Evolutionary conservation across 2,888 invertebrate genomes (phyloP), one percentile per base, ranked within the genome.

Genomic region (Drosophila histrio): DNA sequence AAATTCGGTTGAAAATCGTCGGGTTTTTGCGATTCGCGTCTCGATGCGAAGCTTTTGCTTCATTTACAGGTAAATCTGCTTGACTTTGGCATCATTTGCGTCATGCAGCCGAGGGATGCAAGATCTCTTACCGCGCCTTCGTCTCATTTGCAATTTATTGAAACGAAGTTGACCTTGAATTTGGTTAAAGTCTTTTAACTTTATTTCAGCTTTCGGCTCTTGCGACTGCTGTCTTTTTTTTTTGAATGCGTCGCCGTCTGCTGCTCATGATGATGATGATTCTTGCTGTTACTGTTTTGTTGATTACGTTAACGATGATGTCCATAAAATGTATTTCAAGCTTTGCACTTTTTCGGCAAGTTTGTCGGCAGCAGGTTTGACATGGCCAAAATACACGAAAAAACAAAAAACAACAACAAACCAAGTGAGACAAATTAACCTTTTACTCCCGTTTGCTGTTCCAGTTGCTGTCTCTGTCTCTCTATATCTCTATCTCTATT

Each of bases 91-190:
- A 68, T 73, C 62, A 81, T 87, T 30, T 82, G 86, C 87, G 82
- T 87, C 82, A 81, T 81, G 53, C 41, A 53, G 26, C 19, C 38
- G 38, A 15, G 53, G 53, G 53, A 30, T 53, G 53, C 53, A 53
- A 41, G 53, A 39, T 28, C 28, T 30, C 19, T 9, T 38, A 58
- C n/a, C 57, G 38, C 53, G 61, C 46, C 59, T 57, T 50, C 85
- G 73, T 84, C 77, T 84, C 62, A 84, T 84, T 81, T 77, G 84
- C 87, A 82, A 85, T 82, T 82, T 82, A 82, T 83, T 83, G 84
- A 77, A 80, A 86, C 87, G 87, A 87, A 87, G 85, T 80, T 85
- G 84, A 85, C 85, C 85, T 85, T 85, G 88, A 88, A 88, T 80
- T 88, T 85, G 87, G 87, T 80, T 88, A 86, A 85, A 85, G 84